These are phyloP conservation scores for Reticulitermes lucifugus DNA, from an alignment of 2,888 invertebrate species.

Conservation along the genomic window DNA sequence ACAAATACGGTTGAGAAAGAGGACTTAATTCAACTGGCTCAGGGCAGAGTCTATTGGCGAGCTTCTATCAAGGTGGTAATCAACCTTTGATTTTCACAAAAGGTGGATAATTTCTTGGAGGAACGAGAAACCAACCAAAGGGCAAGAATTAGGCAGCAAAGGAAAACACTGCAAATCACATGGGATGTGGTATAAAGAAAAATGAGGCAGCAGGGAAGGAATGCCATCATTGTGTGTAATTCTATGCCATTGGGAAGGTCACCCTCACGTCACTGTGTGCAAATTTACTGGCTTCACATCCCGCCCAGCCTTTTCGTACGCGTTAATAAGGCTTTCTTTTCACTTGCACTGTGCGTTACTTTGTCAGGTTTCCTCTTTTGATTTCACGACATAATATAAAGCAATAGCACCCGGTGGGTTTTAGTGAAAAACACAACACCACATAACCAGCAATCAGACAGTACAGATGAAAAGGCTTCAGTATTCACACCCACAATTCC, in stretches of 20 bases:
- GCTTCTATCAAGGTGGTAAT: too few relatives aligned
- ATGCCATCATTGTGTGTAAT: slow-evolving; percentile 22
- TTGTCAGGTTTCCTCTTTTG: not conserved
- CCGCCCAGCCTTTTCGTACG: not conserved
- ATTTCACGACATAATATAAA: not conserved
- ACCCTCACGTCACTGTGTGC: slow-evolving; percentile 4
- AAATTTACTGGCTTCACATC: slow-evolving; percentile 7
- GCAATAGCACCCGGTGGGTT: not conserved
- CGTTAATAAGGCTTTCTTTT: slow-evolving; percentile 32
- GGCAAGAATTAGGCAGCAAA: not conserved
- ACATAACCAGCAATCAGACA: too few relatives aligned
- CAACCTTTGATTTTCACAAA: too few relatives aligned
- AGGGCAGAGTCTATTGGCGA: too few relatives aligned
- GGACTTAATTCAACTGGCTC: too few relatives aligned
- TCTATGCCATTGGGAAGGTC: not conserved
- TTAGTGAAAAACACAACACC: too few relatives aligned
- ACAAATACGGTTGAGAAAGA: too few relatives aligned
- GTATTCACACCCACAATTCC: too few relatives aligned
- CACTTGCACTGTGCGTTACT: not conserved
- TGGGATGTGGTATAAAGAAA: not conserved
- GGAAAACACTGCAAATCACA: not conserved
- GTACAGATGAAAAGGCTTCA: too few relatives aligned
- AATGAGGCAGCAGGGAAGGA: slow-evolving; percentile 30
- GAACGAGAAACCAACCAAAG: too few relatives aligned
- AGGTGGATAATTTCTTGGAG: too few relatives aligned